phyloP scores from a whole-genome alignment of 1,140 invertebrate species.

The Drosophila rufa region DNA sequence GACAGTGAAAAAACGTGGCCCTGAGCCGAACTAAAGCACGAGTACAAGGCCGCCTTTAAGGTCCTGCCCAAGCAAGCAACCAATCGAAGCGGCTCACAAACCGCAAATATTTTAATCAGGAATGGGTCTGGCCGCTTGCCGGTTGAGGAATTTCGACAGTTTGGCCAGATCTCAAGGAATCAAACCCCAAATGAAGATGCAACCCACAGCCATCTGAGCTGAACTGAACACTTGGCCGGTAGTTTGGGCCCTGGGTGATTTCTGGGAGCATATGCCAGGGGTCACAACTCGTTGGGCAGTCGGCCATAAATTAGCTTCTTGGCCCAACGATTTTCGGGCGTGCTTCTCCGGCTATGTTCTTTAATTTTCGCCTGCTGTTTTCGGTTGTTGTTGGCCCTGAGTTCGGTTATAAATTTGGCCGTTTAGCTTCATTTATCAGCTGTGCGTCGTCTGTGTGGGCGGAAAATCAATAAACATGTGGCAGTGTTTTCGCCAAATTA shows the following conservation, averaged over 20 bases:
- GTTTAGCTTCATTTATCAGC: slow-evolving; percentile 57
- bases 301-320: slow-evolving; percentile 70
- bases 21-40: background rate
- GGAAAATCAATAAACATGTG: slow-evolving; percentile 67
- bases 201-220: slow-evolving; percentile 25
- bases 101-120: slow-evolving; percentile 55
- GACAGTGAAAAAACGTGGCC: slow-evolving; percentile 4
- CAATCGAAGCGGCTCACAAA: slow-evolving; percentile 41
- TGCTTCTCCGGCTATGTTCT: slow-evolving; percentile 39
- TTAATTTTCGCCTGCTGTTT: slow-evolving; percentile 46
- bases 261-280: slow-evolving; percentile 38
- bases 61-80: slow-evolving; percentile 5
- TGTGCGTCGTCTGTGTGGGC: slow-evolving; percentile 9
- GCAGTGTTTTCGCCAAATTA: background rate
- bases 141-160: slow-evolving; percentile 45
- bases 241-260: slow-evolving; percentile 6
- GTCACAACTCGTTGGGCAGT: slow-evolving; percentile 45
- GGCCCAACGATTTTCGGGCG: slow-evolving; percentile 54
- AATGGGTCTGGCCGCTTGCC: slow-evolving; percentile 35
- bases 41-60: slow-evolving; percentile 5
- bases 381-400: slow-evolving; percentile 8
- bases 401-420: slow-evolving; percentile 43
- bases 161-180: slow-evolving; percentile 43
- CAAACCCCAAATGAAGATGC: slow-evolving; percentile 57
- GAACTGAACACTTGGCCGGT: slow-evolving; percentile 29